Base-by-base conservation (phyloP, 2,797 vertebrate species). In the Australoheros facetus region DNA sequence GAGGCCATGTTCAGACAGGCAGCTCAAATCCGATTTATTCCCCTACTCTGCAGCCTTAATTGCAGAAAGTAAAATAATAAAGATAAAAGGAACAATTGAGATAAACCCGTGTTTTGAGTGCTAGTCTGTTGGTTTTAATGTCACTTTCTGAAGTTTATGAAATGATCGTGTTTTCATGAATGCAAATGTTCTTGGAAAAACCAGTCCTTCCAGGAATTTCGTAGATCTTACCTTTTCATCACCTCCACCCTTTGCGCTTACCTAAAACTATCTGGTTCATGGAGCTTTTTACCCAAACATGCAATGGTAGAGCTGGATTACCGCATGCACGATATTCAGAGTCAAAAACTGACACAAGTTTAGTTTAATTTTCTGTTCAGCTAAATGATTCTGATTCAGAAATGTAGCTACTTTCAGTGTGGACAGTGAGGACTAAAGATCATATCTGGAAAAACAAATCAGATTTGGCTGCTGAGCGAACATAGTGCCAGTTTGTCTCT, bases 401-500 rank as follows among this genome's bases (percentile, higher is more conserved):
- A 45, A 62, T 28, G 13, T 37, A 34, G 26, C n/a, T 17, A 16
- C 56, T 66, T 19, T 64, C 2, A n/a, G 0, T 48, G 75, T 53
- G 45, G 64, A 69, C 64, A 53, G 64, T 30, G 48, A 71, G 71
- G 66, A 77, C 70, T 57, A 71, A 77, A 74, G 57, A 77, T 74
- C 56, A 71, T 1, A 17, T 71, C 30, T 34, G 54, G 16, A 45
- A 28, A 73, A 42, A 56, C 56, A 62, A 51, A 71, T 77, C 55
- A 16, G 64, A 83, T 54, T 58, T 62, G 75, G 32, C 75, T 69
- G 39, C 79, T 75, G 55, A 64, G 73, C 64, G 80, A 82, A 71
- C 39, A 66, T 55, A 14, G 75, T 37, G 73, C 14, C 84, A 83
- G 83, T 84, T 83, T 80, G 85, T 73, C 39, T 83, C 79, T 75